Base-by-base conservation (phyloP, 2,888 invertebrate genomes). In the Cryptocephalus primarius region DNA sequence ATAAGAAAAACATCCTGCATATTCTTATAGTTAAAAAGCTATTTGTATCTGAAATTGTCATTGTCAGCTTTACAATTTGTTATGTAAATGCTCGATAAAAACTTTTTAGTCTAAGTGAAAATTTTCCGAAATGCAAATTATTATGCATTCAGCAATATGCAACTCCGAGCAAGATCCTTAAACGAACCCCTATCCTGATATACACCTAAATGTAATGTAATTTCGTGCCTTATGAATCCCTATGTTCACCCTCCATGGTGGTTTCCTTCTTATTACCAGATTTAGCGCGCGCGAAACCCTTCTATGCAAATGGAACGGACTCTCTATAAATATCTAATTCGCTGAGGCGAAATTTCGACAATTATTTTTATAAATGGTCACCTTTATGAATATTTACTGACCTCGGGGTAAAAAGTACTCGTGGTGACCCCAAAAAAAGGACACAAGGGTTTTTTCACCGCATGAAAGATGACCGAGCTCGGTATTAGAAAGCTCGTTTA, bases 221-320 rank as follows among this genome's bases (percentile, higher is more conserved):
- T 22, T 22, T 22, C 22, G 22, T 22, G 22, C 22, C 22, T 22
- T 22, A 22, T 22, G 22, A 22, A 22, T 22, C 22, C 22, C 22
- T 22, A 2, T 22, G 6, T 22, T 22, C 22, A 22, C 22, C 22
- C 22, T 22, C 22, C 22, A 22, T 47, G 40, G 34, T 33, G 14
- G 9, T 9, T 42, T 39, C 34, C 39, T 45, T 40, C 49, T 46
- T 50, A 44, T 58, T 56, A 60, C 50, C 59, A 56, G 59, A 56
- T 60, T 54, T 56, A 52, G 55, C 59, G 56, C 60, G 49, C 46
- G 53, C 61, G 60, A 59, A 60, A 60, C 53, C 48, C 53, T 55
- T 50, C 54, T 57, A 65, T 64, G 62, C 61, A 65, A 63, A 64
- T 62, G 61, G 60, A 61, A 63, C 60, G 60, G 55, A 54, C 60